Evolutionary conservation across 2,113 vertebrate genomes (phyloP), one percentile per base, ranked within the genome.

Genomic region (Sakesphorus luctuosus): DNA sequence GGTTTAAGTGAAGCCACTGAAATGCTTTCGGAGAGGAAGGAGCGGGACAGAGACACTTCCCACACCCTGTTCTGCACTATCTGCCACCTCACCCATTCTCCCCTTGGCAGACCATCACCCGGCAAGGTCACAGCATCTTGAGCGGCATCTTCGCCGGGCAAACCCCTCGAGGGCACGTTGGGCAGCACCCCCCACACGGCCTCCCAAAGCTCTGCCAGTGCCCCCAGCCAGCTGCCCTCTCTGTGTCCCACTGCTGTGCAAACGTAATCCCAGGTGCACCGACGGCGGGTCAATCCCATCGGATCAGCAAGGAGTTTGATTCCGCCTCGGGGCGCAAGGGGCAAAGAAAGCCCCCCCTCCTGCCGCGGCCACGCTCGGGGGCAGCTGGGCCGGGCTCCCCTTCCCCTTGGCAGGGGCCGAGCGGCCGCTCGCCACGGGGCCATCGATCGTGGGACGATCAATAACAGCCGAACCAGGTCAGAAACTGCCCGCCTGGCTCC

Each of bases 91-190:
- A 17, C 36, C 31, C 20, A 1, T 3, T 26, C 46, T 12, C 63
- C 44, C 7, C 0, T 13, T 9, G 33, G 18, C 36, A 29, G 0
- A 26, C 20, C 9, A 2, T 4, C 36, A 8, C 38, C 38, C 71
- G 2, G 17, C 10, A 18, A 79, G 65, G 59, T 26, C 33, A 9
- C 6, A 4, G n/a, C 12, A 2, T 26, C 23, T 6, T 15, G 0
- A 8, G 18, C 55, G 23, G 11, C 9, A 4, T 7, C 35, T 31
- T 23, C 8, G 59, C 20, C 17, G 1, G 44, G 13, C 7, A 20
- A 3, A 1, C 4, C 26, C 75, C 9, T 0, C 29, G 2, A 7
- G 33, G 26, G 29, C 68, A 31, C 18, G 5, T 0, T 7, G 35
- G 58, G 47, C 66, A 23, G 59, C 21, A 4, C 35, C 65, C 56